Percentiles rank a stretch among this genome's conserved stretches.
Evolutionary conservation across 2,888 invertebrate species (phyloP).

Genomic region (Leptarthrus brevirostris): DNA sequence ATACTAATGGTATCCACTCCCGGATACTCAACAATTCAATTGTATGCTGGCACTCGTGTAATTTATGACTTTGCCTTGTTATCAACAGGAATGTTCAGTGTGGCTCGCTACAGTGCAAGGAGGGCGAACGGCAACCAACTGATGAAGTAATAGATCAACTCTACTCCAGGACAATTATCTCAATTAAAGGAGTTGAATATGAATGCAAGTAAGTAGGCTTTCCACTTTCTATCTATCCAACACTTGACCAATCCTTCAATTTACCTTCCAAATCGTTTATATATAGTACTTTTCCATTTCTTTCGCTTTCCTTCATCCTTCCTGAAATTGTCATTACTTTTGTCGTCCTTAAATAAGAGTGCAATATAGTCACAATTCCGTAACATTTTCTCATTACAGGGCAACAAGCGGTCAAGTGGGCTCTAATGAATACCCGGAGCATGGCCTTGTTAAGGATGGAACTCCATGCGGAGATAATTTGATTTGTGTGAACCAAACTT

Average conservation of each 20-base stretch:
- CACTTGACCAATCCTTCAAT: no score
- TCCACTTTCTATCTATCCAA: no score
- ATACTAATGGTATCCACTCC: neutral
- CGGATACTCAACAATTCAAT: constrained; percentile 22
- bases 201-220: constrained; percentile 91
- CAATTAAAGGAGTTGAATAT: constrained; percentile 87
- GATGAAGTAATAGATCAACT: constrained; percentile 83
- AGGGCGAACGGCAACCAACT: constrained; percentile 85
- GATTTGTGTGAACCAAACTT: constrained; percentile 95
- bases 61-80: constrained; percentile 40
- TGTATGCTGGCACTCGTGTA: constrained; percentile 3
- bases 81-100: constrained; percentile 84
- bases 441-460: constrained; percentile 92
- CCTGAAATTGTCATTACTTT: neutral
- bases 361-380: constrained; percentile 14
- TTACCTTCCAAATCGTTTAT: no score
- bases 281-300: no score
- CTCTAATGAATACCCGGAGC: constrained; percentile 75
- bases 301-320: neutral
- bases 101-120: constrained; percentile 94
- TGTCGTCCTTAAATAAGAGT: neutral
- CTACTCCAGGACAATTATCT: constrained; percentile 89
- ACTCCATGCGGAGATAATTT: constrained; percentile 93
- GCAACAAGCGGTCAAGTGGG: constrained; percentile 79
- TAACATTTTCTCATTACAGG: constrained; percentile 67